These are phyloP conservation scores for Carapus acus DNA, from an alignment of 2,797 vertebrate genomes.

Conservation along the genomic window DNA sequence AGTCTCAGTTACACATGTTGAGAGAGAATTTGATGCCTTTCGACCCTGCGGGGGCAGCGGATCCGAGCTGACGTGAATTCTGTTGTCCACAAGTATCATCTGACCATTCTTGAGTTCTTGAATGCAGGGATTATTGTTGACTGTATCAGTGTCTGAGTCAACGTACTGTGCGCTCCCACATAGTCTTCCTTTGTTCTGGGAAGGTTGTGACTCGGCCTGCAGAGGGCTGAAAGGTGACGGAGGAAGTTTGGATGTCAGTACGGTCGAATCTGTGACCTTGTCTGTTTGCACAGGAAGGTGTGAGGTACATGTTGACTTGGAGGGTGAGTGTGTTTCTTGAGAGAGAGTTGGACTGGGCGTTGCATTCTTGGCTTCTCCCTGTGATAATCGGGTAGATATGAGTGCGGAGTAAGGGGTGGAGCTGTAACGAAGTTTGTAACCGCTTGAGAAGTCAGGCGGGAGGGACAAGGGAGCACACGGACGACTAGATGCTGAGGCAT, in stretches of 20 bases:
- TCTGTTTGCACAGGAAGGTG: slow-evolving; percentile 19
- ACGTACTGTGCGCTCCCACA: slow-evolving; percentile 13
- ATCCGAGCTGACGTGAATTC: slow-evolving; percentile 38
- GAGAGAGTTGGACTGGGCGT: slow-evolving; percentile 36
- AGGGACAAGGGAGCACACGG: slow-evolving; percentile 49
- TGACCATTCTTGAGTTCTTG: slow-evolving; percentile 21
- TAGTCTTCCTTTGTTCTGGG: slow-evolving; percentile 26
- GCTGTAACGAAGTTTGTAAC: slow-evolving; percentile 61
- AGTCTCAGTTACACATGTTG: slow-evolving; percentile 56
- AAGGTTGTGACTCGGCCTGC: slow-evolving; percentile 18
- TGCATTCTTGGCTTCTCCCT: slow-evolving; percentile 43
- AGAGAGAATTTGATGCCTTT: slow-evolving; percentile 7
- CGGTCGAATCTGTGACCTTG: neutral
- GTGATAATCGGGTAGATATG: slow-evolving; percentile 57
- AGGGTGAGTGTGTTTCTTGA: slow-evolving; percentile 10
- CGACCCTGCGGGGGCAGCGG: slow-evolving; percentile 22
- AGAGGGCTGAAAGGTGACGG: slow-evolving; percentile 5
- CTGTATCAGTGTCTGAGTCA: slow-evolving; percentile 24
- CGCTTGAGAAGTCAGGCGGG: slow-evolving; percentile 56
- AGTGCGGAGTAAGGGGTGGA: slow-evolving; percentile 70
- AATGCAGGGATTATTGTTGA: slow-evolving; percentile 30
- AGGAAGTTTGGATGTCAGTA: slow-evolving; percentile 19
- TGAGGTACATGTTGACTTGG: slow-evolving; percentile 22
- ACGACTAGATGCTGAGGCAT: slow-evolving; percentile 11
- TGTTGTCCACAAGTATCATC: slow-evolving; percentile 49